Base-by-base conservation (phyloP, 2,797 vertebrate genomes). In the Sternotherus odoratus region DNA sequence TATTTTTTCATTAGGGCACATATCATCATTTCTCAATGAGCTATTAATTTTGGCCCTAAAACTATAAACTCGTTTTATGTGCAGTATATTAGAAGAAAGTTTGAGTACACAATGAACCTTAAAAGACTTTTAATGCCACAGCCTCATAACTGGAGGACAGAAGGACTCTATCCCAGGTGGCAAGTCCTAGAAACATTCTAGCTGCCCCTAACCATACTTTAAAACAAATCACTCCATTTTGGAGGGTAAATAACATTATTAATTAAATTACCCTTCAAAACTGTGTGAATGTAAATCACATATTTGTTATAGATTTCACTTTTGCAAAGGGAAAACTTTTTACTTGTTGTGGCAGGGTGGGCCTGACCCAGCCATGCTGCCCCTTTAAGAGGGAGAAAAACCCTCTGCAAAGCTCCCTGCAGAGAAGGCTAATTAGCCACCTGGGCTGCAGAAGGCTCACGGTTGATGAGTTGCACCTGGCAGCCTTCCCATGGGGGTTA, bases 231-330 rank as follows among this genome's bases (percentile, higher is more conserved):
- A 54, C 53, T 15, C 0, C 82, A 1, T 6, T 13, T 15, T 56
- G 90, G 91, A n/a, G 24, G 69, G 24, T 17, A 72, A 88, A 92
- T 33, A 85, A 2, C 46, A 72, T 79, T 88, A 77, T 84, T 82
- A 82, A 69, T 9, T 48, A n/a, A n/a, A n/a, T n/a, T n/a, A n/a
- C n/a, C n/a, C n/a, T n/a, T n/a, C n/a, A n/a, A n/a, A n/a, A n/a
- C n/a, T n/a, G 30, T 60, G 26, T 28, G 57, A 33, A n/a, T 66
- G 30, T 60, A 60, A 60, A 60, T 66, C 30, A 33, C 5, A 26
- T 33, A 16, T 60, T 60, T 33, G 16, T n/a, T 66, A 66, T 66
- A 56, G 11, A 56, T 56, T 56, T 28, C 54, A 56, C 24, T 12
- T 28, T 66, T 66, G 28, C 15, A 66, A 66, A 66, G 33, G 63